A percentile compares a stretch with the other conserved stretches of the same genome.
Evolutionary conservation across 2,113 vertebrate species (phyloP).

Genomic region (Lycocorax pyrrhopterus): DNA sequence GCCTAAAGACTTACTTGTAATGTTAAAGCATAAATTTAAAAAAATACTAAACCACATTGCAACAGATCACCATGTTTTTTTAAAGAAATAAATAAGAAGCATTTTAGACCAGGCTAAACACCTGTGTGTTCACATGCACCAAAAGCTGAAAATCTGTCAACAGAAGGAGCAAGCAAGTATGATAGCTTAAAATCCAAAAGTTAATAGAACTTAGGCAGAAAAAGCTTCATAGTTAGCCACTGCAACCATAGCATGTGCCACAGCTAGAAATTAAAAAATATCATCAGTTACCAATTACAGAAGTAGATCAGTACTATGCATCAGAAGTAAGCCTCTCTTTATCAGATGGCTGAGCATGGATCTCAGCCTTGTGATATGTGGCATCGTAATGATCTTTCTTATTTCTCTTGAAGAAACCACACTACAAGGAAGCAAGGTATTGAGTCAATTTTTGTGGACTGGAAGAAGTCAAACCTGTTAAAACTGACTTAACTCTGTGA

Average conservation of each 20-base stretch:
- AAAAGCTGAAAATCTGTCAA: conserved; percentile 34
- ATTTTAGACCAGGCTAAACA: background rate
- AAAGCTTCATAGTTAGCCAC: conserved; percentile 79
- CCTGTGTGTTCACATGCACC: conserved; percentile 38
- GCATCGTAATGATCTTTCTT: conserved; percentile 93
- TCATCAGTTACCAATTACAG: conserved; percentile 87
- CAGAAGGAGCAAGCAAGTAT: conserved; percentile 70
- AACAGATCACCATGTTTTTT: background rate
- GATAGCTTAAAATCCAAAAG: conserved; percentile 65
- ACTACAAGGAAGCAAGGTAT: conserved; percentile 92
- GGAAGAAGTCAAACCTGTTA: background rate
- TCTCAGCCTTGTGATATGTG: conserved; percentile 98
- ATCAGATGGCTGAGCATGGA: conserved; percentile 98
- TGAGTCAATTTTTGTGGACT: conserved; percentile 72
- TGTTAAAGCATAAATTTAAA: background rate
- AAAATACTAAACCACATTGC: background rate
- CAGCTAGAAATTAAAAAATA: conserved; percentile 73
- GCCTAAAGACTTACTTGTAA: background rate
- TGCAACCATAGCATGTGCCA: conserved; percentile 79
- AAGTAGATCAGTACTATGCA: conserved; percentile 88
- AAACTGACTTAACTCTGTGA: background rate
- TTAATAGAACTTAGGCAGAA: conserved; percentile 74
- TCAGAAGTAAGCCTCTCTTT: conserved; percentile 97
- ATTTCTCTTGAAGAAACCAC: conserved; percentile 99
- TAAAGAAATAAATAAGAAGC: background rate